Conservation (phyloP, 2,113 vertebrate species). For the Vidua macroura region DNA sequence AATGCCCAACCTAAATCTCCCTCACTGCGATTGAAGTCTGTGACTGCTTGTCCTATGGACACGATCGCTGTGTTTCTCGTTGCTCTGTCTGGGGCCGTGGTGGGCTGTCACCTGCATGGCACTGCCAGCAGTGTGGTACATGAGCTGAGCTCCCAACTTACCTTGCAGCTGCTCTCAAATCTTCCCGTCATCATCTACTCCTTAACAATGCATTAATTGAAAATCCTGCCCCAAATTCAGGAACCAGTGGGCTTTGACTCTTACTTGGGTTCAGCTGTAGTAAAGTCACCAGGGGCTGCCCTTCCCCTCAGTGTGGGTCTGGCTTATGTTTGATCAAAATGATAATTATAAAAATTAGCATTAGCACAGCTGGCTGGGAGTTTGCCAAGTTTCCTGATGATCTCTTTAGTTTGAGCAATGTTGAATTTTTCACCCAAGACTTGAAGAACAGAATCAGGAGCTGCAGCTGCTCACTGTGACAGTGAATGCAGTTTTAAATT, state of each 20-base stretch:
- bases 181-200: background rate
- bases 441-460: background rate
- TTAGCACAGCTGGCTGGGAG: background rate
- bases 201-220: background rate
- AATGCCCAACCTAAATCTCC: background rate
- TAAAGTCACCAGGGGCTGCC: background rate
- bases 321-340: background rate
- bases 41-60: background rate
- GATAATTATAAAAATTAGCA: background rate
- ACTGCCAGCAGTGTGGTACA: background rate
- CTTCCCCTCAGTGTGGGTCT: background rate
- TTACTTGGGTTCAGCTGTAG: background rate
- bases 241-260: background rate
- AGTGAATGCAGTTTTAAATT: background rate
- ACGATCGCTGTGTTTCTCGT: accelerated
- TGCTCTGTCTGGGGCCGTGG: background rate
- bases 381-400: background rate
- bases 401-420: background rate
- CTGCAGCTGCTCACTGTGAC: background rate
- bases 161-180: background rate
- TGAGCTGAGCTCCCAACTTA: background rate
- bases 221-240: background rate
- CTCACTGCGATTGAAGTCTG: accelerated
- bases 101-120: background rate
- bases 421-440: background rate